These are phyloP conservation scores for Agrilus biguttatus DNA, from an alignment of 2,888 invertebrate species.

Conservation along the genomic window DNA sequence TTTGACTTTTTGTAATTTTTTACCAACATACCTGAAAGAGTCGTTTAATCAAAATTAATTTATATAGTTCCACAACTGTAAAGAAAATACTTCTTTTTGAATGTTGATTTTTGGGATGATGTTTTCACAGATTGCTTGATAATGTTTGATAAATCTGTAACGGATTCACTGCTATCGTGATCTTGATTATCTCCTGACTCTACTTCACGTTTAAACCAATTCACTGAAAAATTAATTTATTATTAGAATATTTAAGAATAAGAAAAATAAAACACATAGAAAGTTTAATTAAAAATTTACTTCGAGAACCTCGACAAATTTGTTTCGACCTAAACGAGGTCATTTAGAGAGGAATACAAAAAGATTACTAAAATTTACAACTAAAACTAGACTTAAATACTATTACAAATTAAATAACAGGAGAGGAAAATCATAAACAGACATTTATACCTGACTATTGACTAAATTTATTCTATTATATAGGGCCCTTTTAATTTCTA, in stretches of 20 bases:
- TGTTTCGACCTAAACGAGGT: no score
- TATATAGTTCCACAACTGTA: not conserved
- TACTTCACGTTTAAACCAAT: conserved; percentile 42
- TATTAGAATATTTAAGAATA: not conserved
- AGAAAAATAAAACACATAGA: no score
- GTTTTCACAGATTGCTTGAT: conserved; percentile 33
- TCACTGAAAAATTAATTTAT: conserved; percentile 26
- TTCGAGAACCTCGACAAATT: no score
- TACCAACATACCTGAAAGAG: conserved; percentile 37
- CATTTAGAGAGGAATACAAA: no score
- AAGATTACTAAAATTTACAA: no score
- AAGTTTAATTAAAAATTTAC: no score
- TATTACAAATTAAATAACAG: no score
- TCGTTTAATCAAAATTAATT: not conserved
- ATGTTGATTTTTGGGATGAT: conserved; percentile 24
- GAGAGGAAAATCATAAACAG: no score
- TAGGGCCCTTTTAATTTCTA: no score
- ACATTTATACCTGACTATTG: no score
- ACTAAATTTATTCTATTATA: no score
- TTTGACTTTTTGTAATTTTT: conserved; percentile 65
- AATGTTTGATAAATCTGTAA: conserved; percentile 35
- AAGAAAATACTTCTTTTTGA: conserved; percentile 13
- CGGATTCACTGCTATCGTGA: conserved; percentile 40
- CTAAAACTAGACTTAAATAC: no score
- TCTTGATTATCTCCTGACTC: conserved; percentile 31